Conservation (phyloP, 2,113 vertebrate genomes). For the Sylvia atricapilla region DNA sequence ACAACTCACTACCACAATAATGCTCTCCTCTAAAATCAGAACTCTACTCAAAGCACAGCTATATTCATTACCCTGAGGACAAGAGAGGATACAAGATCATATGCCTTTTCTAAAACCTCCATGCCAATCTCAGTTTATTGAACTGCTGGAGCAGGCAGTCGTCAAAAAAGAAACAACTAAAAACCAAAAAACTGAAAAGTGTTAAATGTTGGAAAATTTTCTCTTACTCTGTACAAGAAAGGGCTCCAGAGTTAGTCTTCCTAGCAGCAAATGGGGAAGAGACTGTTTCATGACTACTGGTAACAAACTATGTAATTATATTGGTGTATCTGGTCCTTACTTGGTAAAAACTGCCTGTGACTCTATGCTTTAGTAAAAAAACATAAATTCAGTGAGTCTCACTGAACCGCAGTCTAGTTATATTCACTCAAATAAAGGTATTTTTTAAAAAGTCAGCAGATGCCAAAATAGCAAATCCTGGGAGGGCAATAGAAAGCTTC, state of each 20-base stretch:
- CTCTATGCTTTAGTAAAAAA: neutral
- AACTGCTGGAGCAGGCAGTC: neutral
- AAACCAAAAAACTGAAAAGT: neutral
- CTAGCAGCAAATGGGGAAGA: neutral
- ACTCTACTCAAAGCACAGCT: neutral
- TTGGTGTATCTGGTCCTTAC: neutral
- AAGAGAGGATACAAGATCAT: neutral
- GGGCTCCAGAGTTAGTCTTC: neutral
- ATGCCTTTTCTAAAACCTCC: neutral
- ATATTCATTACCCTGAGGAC: neutral
- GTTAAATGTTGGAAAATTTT: neutral
- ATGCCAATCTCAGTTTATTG: neutral
- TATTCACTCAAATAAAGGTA: neutral
- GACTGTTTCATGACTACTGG: neutral
- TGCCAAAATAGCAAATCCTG: slow-evolving; percentile 30
- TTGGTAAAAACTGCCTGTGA: neutral
- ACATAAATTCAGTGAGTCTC: neutral
- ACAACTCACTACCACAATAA: neutral
- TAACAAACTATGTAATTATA: neutral
- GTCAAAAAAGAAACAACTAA: neutral
- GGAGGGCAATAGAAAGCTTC: neutral
- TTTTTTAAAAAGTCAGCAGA: neutral
- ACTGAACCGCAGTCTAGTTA: neutral
- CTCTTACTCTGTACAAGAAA: neutral
- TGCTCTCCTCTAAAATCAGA: neutral